Conservation (phyloP, 2,888 invertebrate genomes). For the Pinctada fucata region DNA sequence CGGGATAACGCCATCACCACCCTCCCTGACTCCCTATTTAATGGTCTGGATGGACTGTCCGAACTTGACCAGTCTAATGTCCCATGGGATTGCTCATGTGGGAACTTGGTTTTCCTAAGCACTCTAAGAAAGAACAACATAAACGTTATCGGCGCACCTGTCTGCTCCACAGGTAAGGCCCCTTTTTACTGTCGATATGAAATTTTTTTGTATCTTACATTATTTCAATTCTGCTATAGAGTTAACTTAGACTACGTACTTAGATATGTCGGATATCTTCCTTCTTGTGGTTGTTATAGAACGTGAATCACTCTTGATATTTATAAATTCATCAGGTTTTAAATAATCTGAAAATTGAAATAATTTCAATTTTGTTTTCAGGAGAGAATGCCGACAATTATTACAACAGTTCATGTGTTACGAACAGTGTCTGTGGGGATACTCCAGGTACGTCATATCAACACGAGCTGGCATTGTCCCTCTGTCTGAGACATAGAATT, state of each 20-base stretch:
- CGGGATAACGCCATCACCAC: constrained; percentile 19
- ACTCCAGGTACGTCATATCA: constrained; percentile 18
- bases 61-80: constrained; percentile 21
- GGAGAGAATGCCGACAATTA: constrained; percentile 29
- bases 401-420: constrained; percentile 18
- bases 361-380: constrained; percentile 8
- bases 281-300: not conserved
- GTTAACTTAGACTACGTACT: no score
- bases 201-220: not conserved
- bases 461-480: no score
- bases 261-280: not conserved
- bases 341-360: not conserved
- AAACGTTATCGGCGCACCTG: constrained; percentile 15
- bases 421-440: constrained; percentile 12
- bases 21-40: constrained; percentile 15
- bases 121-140: constrained; percentile 8
- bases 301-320: no score
- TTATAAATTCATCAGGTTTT: not conserved
- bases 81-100: constrained; percentile 27
- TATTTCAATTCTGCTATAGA: no score
- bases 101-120: constrained; percentile 12
- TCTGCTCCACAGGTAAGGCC: constrained; percentile 24
- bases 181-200: not conserved
- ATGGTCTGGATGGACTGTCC: constrained; percentile 25
- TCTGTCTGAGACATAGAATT: no score